Percentiles rank a stretch among this genome's conserved stretches.
Conservation (phyloP, 2,113 vertebrate genomes). For the Centropus bengalensis region DNA sequence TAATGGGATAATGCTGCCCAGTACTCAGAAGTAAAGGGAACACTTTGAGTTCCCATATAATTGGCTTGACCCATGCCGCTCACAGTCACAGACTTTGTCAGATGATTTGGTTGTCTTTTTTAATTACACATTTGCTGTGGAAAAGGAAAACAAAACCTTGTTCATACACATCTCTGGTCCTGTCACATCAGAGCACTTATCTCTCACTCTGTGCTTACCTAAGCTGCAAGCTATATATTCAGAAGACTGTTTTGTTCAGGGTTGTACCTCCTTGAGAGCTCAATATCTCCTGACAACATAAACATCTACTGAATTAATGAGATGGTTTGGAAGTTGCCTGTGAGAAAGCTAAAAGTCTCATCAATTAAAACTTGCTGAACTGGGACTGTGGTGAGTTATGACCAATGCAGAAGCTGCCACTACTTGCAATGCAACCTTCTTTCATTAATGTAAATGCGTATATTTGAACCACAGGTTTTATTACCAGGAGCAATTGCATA, state of each 20-base stretch:
- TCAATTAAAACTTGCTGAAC: slow-evolving; percentile 48
- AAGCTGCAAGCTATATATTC: not conserved
- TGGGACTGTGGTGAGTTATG: slow-evolving; percentile 20
- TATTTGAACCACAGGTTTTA: not conserved
- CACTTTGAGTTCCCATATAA: not conserved
- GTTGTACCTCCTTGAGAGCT: not conserved
- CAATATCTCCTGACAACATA: not conserved
- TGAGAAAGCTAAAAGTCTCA: slow-evolving; percentile 42
- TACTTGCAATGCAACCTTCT: slow-evolving; percentile 34
- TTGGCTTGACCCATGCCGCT: not conserved
- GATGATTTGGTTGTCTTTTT: not conserved
- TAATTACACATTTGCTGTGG: not conserved
- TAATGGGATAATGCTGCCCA: not conserved
- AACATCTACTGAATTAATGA: slow-evolving; percentile 15
- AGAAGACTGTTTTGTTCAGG: not conserved
- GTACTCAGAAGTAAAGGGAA: not conserved
- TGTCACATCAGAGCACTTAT: not conserved
- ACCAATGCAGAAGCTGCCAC: slow-evolving; percentile 10
- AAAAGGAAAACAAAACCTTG: slow-evolving; percentile 25
- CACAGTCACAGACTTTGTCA: not conserved
- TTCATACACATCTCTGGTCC: not conserved
- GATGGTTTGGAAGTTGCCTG: slow-evolving; percentile 16
- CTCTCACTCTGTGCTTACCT: not conserved
- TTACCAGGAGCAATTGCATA: slow-evolving; percentile 13
- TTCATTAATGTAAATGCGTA: slow-evolving; percentile 1